Evolutionary conservation across 2,113 vertebrate genomes (phyloP).

Genomic region (Otolemur garnettii): DNA sequence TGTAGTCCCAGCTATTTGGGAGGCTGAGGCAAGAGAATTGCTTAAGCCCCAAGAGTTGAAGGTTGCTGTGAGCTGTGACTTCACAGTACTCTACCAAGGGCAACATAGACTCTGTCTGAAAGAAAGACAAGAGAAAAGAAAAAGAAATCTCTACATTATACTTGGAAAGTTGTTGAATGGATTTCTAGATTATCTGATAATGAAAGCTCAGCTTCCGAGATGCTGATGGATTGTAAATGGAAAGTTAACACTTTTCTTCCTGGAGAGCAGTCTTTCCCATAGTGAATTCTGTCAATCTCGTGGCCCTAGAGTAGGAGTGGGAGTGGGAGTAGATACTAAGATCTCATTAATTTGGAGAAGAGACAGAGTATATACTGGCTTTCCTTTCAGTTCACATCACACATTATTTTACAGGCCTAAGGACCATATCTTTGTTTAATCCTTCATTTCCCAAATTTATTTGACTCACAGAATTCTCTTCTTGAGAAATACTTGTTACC

Average conservation of each 20-base stretch:
- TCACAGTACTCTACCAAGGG: too few relatives aligned
- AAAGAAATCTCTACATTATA: background rate
- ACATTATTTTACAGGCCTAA: background rate
- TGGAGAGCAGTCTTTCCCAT: background rate
- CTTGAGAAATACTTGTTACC: background rate
- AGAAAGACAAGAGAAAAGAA: too few relatives aligned
- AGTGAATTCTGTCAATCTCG: background rate
- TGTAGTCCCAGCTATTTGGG: too few relatives aligned
- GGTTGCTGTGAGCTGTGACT: too few relatives aligned
- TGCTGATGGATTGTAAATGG: background rate
- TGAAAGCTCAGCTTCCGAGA: background rate
- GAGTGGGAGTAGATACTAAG: background rate
- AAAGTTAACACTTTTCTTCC: background rate
- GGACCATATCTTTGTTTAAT: conserved; percentile 13
- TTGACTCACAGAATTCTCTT: conserved; percentile 13
- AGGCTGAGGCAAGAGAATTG: too few relatives aligned
- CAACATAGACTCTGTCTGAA: too few relatives aligned
- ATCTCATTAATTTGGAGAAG: background rate
- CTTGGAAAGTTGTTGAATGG: background rate
- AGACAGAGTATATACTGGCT: background rate
- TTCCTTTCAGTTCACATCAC: background rate
- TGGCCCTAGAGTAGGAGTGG: background rate
- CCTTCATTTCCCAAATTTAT: background rate
- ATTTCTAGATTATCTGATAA: conserved; percentile 7
- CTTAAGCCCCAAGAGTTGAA: too few relatives aligned